These are phyloP conservation scores for Drosophila lutescens DNA, from an alignment of 2,888 invertebrate species.

Conservation along the genomic window DNA sequence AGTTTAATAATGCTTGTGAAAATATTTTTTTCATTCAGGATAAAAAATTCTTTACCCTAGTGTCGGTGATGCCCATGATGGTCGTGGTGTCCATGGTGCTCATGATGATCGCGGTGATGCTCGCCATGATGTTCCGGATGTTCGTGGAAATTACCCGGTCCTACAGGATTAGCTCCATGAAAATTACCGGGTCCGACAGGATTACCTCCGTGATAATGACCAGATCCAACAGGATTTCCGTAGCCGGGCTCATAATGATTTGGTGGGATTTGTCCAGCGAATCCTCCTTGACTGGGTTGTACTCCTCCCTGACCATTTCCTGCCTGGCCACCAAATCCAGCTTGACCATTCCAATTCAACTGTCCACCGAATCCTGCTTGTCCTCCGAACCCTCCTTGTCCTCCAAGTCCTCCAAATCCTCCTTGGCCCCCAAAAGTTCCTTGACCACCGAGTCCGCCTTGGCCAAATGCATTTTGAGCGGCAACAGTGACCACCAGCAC, in stretches of 20 bases:
- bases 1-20: too few relatives aligned
- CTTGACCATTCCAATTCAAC: neutral
- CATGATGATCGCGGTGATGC: neutral
- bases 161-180: neutral
- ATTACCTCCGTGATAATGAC: neutral
- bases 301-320: constrained; percentile 1
- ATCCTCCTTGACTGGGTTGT: neutral
- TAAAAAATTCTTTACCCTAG: neutral
- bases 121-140: constrained; percentile 1
- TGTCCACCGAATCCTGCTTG: constrained; percentile 1
- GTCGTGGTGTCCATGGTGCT: neutral
- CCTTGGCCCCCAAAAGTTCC: neutral
- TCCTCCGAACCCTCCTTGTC: neutral
- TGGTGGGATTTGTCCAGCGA: neutral
- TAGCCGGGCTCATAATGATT: neutral
- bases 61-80: neutral
- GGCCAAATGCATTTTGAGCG: neutral
- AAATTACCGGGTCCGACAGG: neutral
- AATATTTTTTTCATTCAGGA: neutral
- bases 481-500: neutral
- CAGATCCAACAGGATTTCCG: neutral
- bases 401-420: neutral
- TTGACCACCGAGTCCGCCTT: neutral
- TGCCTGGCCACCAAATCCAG: neutral
- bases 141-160: neutral